Percentiles rank a stretch among this genome's conserved stretches.
phyloP scores from a whole-genome alignment of 2,888 invertebrate genomes.

The Xestoiulus laeticollis region DNA sequence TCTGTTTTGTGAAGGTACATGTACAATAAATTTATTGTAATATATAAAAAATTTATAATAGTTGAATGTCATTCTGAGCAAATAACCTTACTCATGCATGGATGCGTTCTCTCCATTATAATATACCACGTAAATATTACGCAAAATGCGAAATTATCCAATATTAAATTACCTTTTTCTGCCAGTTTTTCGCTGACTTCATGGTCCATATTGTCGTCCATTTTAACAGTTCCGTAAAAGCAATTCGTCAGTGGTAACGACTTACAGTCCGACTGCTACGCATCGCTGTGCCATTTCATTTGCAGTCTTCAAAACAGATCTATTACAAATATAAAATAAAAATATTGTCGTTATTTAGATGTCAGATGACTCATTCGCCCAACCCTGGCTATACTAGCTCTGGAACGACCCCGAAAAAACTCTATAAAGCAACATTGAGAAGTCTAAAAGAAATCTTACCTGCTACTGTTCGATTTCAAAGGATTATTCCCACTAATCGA shows the following conservation, averaged over 20 bases:
- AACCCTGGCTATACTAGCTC: neutral
- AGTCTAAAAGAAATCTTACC: neutral
- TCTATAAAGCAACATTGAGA: neutral
- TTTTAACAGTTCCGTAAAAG: neutral
- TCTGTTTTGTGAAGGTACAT: no score
- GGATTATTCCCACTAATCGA: neutral
- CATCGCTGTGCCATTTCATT: neutral
- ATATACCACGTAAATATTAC: no score
- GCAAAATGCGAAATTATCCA: neutral
- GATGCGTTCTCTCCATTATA: no score
- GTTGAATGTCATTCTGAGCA: no score
- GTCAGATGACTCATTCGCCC: neutral
- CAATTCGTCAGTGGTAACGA: neutral
- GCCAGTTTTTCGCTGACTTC: slow-evolving; percentile 43
- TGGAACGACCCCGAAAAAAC: neutral
- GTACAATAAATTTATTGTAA: no score
- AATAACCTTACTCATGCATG: neutral
- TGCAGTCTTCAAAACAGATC: neutral
- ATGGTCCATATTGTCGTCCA: slow-evolving; percentile 46
- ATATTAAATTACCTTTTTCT: slow-evolving; percentile 37
- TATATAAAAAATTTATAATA: no score
- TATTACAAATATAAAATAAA: no score
- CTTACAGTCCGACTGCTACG: neutral
- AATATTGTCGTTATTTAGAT: no score
- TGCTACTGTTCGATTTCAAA: neutral